These are phyloP conservation scores for Cheilosia scutellata DNA, from an alignment of 2,888 invertebrate species.

Conservation along the genomic window DNA sequence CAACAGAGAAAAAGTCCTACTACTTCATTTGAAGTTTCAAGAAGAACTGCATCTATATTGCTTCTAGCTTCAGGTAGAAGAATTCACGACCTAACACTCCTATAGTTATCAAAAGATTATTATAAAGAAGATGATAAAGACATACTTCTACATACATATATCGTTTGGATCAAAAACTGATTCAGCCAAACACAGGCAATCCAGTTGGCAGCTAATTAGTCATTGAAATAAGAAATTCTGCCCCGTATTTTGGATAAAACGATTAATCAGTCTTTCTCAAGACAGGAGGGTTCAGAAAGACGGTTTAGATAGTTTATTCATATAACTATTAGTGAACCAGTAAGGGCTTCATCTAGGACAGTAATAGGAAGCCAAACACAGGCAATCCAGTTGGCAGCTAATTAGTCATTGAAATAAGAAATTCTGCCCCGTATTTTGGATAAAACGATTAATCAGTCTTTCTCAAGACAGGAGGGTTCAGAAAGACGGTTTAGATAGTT, in stretches of 20 bases:
- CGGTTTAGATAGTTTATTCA: slow-evolving; percentile 8
- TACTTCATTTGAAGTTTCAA: slow-evolving; percentile 32
- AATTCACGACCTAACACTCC: slow-evolving; percentile 40
- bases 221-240: slow-evolving; percentile 10
- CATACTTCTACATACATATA: slow-evolving; percentile 35
- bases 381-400: slow-evolving; percentile 41
- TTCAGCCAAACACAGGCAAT: slow-evolving; percentile 14
- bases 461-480: slow-evolving; percentile 6
- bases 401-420: neutral
- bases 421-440: slow-evolving; percentile 7
- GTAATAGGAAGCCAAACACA: neutral
- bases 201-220: slow-evolving; percentile 24
- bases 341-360: slow-evolving; percentile 11
- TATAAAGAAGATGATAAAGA: slow-evolving; percentile 1
- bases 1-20: neutral
- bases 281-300: neutral
- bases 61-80: slow-evolving; percentile 35
- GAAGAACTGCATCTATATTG: slow-evolving; percentile 29
- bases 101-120: slow-evolving; percentile 6
- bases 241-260: slow-evolving; percentile 7
- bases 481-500: neutral
- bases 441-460: slow-evolving; percentile 5
- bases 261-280: slow-evolving; percentile 4
- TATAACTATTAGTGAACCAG: slow-evolving; percentile 7
- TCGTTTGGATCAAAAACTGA: slow-evolving; percentile 33